Evolutionary conservation across 2,888 invertebrate genomes (phyloP).

Genomic region (Ophioninae sp.): DNA sequence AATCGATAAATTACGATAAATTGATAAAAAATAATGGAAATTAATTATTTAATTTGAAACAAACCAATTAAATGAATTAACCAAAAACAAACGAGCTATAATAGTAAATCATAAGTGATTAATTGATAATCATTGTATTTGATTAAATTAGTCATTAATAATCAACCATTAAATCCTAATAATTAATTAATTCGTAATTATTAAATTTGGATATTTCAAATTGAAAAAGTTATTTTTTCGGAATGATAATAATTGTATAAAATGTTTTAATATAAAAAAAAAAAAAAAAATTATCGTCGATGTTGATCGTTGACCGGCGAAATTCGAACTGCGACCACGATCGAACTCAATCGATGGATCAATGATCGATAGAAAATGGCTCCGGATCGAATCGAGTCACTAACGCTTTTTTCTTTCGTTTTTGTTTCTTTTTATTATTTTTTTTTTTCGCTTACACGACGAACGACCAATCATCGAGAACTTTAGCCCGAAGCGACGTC

Average conservation of each 20-base stretch:
- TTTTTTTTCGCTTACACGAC: not conserved
- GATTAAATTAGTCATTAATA: too few relatives aligned
- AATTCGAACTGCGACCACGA: not conserved
- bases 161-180: too few relatives aligned
- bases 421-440: not conserved
- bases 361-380: not conserved
- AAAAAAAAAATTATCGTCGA: not conserved
- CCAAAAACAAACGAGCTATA: too few relatives aligned
- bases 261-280: not conserved
- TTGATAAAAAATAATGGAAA: too few relatives aligned
- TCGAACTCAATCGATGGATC: not conserved
- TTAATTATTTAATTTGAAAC: too few relatives aligned
- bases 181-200: too few relatives aligned
- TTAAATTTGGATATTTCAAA: too few relatives aligned
- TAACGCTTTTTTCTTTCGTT: conserved; percentile 5
- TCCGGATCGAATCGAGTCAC: not conserved
- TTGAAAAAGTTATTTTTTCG: not conserved
- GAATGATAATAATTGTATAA: too few relatives aligned
- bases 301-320: not conserved
- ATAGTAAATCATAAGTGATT: too few relatives aligned
- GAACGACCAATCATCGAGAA: conserved; percentile 35
- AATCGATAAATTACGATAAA: too few relatives aligned
- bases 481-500: conserved; percentile 25
- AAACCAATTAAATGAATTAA: too few relatives aligned
- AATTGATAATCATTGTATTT: too few relatives aligned